Evolutionary conservation across 2,113 vertebrate species (phyloP).

Genomic region (Pterocles gutturalis): DNA sequence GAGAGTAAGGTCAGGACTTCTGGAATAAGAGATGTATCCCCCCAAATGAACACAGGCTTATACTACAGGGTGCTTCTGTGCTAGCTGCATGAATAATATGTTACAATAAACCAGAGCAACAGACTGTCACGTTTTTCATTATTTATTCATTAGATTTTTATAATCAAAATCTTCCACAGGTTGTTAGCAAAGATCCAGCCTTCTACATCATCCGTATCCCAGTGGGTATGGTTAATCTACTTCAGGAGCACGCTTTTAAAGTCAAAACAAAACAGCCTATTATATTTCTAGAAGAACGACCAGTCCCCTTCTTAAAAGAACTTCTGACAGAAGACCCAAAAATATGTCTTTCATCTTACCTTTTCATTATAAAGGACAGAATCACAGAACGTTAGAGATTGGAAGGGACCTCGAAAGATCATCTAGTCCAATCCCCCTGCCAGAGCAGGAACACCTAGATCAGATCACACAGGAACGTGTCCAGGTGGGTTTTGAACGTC

Average conservation of each 20-base stretch:
- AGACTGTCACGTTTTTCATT: neutral
- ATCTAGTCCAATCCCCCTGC: too few species aligned
- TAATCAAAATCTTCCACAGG: neutral
- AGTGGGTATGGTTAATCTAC: neutral
- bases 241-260: conserved; percentile 4
- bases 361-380: neutral
- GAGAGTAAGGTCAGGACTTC: neutral
- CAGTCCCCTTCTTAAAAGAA: neutral
- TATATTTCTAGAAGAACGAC: neutral
- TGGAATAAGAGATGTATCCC: neutral
- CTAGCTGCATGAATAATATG: neutral
- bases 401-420: too few species aligned
- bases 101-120: neutral
- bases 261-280: neutral
- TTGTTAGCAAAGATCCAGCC: neutral
- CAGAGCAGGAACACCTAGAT: too few species aligned
- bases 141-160: conserved; percentile 43
- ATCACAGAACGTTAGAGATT: too few species aligned
- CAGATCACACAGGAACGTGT: too few species aligned
- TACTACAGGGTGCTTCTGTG: neutral
- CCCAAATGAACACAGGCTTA: neutral
- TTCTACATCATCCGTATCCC: neutral
- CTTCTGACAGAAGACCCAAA: neutral
- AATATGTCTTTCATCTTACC: neutral
- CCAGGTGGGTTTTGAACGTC: too few species aligned